Percentiles rank a stretch among this genome's conserved stretches.
phyloP scores from a whole-genome alignment of 2,888 invertebrate genomes.

The Copidosoma aretas region DNA sequence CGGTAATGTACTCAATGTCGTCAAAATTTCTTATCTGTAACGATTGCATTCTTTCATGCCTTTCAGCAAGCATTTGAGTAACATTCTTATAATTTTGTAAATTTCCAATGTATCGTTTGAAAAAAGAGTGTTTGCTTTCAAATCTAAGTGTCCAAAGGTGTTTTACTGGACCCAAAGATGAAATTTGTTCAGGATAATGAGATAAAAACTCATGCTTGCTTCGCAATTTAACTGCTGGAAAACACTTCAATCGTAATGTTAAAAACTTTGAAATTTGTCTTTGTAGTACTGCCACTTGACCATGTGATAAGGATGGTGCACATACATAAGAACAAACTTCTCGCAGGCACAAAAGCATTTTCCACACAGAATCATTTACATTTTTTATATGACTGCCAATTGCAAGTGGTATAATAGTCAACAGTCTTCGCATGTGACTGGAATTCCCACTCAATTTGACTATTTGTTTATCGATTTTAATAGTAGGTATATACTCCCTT shows the following conservation, averaged over 20 bases:
- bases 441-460: neutral
- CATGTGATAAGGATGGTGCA: conserved; percentile 15
- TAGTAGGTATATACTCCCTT: too few relatives aligned
- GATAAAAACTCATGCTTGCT: conserved; percentile 43
- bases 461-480: too few relatives aligned
- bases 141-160: conserved; percentile 42
- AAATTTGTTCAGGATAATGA: conserved; percentile 38
- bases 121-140: conserved; percentile 45
- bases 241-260: conserved; percentile 1
- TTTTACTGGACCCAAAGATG: conserved; percentile 38
- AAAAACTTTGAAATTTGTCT: conserved; percentile 10
- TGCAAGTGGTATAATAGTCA: conserved; percentile 18
- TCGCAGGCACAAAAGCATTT: conserved; percentile 27
- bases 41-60: conserved; percentile 31
- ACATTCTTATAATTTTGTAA: conserved; percentile 44
- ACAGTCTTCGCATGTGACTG: conserved; percentile 19
- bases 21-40: too few relatives aligned
- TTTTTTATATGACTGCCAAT: conserved; percentile 15
- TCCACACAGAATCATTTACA: conserved; percentile 20
- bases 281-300: conserved; percentile 10
- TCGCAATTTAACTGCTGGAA: conserved; percentile 5
- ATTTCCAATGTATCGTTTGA: conserved; percentile 38
- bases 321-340: conserved; percentile 13
- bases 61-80: conserved; percentile 20
- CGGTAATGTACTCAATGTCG: too few relatives aligned